Percentiles rank a stretch among this genome's conserved stretches.
Conservation (phyloP, 2,797 vertebrate species). For the Halcyon badia region DNA sequence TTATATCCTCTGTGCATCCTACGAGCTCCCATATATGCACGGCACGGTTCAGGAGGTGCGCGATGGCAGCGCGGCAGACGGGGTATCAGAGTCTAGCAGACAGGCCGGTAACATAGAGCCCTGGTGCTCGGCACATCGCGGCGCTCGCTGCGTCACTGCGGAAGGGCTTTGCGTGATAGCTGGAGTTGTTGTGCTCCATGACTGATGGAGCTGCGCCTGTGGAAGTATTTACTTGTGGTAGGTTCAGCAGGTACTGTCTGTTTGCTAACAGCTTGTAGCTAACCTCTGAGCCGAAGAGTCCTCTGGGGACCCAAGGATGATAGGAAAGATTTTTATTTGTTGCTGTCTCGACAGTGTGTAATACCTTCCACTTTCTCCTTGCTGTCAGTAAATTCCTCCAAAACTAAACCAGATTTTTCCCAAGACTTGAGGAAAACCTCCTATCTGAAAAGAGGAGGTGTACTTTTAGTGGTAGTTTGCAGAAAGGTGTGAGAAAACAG, state of each 20-base stretch:
- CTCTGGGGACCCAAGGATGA: neutral
- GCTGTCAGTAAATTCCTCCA: neutral
- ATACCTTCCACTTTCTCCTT: conserved; percentile 34
- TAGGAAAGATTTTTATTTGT: conserved; percentile 3
- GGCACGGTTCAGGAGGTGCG: accelerated
- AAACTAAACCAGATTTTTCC: neutral
- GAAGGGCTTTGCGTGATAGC: neutral
- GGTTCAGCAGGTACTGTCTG: neutral
- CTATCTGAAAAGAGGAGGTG: neutral
- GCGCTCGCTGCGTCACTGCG: neutral
- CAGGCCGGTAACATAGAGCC: neutral
- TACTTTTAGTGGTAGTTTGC: neutral
- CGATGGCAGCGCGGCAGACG: neutral
- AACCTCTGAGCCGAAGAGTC: neutral
- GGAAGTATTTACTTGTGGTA: neutral
- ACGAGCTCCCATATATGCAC: neutral
- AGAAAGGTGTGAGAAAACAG: neutral
- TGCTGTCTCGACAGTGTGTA: neutral
- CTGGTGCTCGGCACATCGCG: neutral
- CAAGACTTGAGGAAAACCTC: neutral
- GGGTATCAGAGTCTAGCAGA: neutral
- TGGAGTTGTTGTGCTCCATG: neutral
- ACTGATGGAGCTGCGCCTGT: neutral
- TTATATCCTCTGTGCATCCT: neutral
- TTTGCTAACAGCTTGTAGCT: neutral